Conservation (phyloP, 2,797 vertebrate genomes). For the Gobionotothen gibberifrons region DNA sequence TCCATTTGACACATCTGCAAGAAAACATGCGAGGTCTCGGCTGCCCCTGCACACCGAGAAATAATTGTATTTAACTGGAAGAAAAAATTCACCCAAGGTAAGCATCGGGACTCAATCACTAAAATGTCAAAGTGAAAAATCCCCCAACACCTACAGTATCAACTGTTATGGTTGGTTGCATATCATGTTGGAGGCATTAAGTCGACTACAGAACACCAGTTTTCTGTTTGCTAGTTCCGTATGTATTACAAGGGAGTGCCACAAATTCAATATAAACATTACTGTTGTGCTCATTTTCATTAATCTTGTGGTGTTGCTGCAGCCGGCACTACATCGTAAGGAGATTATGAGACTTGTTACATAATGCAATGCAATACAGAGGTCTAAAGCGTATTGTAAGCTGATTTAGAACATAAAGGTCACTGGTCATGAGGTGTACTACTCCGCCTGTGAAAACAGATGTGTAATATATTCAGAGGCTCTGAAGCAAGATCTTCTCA, state of each 20-base stretch:
- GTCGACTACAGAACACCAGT: constrained; percentile 50
- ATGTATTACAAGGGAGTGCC: constrained; percentile 38
- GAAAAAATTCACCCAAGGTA: constrained; percentile 59
- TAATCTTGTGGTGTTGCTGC: constrained; percentile 22
- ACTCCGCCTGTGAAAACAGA: constrained; percentile 19
- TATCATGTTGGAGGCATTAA: constrained; percentile 64
- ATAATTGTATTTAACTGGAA: constrained; percentile 68
- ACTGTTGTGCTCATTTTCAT: constrained; percentile 20
- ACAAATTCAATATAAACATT: constrained; percentile 42
- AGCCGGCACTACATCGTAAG: constrained; percentile 14
- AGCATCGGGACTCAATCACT: constrained; percentile 59
- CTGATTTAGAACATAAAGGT: constrained; percentile 49
- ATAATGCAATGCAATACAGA: constrained; percentile 16
- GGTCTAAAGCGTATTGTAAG: constrained; percentile 14
- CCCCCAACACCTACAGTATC: constrained; percentile 67
- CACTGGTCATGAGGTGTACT: constrained; percentile 14
- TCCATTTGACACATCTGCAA: constrained; percentile 73
- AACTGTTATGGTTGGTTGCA: constrained; percentile 64
- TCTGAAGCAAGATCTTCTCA: background rate
- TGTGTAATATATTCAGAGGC: background rate
- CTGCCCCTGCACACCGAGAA: constrained; percentile 62
- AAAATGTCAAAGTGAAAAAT: constrained; percentile 72
- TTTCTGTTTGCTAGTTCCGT: constrained; percentile 50
- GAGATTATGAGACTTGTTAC: constrained; percentile 27
- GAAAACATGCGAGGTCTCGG: constrained; percentile 74